Base-by-base conservation (phyloP, 2,888 invertebrate species). In the Leptinotarsa haldemani region DNA sequence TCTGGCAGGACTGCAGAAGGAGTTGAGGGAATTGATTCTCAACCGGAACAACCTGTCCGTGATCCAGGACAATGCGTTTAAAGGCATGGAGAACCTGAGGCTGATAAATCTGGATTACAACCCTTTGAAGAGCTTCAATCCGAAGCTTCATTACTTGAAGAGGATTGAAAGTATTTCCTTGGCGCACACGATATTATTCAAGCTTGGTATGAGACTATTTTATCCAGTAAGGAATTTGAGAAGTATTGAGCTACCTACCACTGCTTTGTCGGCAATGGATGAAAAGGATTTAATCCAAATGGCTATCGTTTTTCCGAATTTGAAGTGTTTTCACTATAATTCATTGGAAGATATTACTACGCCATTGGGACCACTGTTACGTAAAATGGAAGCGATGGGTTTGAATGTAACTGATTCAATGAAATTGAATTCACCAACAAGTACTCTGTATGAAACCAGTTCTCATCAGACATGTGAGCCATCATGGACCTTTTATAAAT, bases 121-220 rank as follows among this genome's bases (percentile, higher is more conserved):
- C 53, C 67, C 67, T 20, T 18, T 67, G 13, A 15, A 53, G 67
- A 1, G 22, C 12, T 67, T 67, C 67, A 53, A 15, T 40, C 22
- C 53, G 5, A 48, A 53, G 25, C 18, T 67, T 12, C 52, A 40
- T 25, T 20, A 52, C 53, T 25, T 67, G 53, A 9, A 40, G 4
- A 53, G 53, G 40, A 48, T 67, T 5, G 67, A 56, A n/a, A 52
- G 7, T n/a, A 40, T 67, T 18, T 67, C 67, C 13, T n/a, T 67
- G 4, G 9, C 53, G 2, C 30, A 53, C 15, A 67, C 67, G 4
- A 53, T 40, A 20, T 4, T 67, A 2, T 30, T 40, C 40, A 30
- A 18, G 13, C 22, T 67, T 4, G 30, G 50, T 16, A n/a, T 53
- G 18, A 52, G 18, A 13, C n/a, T 53, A 67, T 67, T 67, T n/a